Conservation (phyloP, 2,113 vertebrate genomes). For the Rhea pennata region DNA sequence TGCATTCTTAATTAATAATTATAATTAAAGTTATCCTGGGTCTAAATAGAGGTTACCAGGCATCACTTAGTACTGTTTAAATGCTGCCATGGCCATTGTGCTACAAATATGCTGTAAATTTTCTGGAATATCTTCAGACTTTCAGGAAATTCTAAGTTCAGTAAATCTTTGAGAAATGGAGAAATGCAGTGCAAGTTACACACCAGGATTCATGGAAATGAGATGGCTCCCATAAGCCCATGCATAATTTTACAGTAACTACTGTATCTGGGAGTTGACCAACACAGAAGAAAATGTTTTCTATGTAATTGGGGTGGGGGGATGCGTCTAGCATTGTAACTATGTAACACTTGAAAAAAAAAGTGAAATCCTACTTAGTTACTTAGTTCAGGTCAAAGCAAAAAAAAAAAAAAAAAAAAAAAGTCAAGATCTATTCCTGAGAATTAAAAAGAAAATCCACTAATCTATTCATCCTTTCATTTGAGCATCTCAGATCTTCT, state of each 20-base stretch:
- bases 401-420: not conserved
- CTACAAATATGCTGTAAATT: not conserved
- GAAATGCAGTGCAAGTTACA: not conserved
- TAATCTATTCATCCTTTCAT: not conserved
- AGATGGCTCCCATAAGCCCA: not conserved
- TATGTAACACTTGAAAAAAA: not conserved
- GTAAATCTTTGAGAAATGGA: not conserved
- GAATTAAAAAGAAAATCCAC: not conserved
- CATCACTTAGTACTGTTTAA: not conserved
- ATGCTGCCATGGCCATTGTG: not conserved
- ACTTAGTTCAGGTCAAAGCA: not conserved
- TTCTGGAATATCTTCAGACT: not conserved
- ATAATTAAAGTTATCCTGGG: not conserved
- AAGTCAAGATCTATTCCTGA: not conserved
- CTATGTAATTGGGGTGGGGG: not conserved
- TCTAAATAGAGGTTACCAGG: not conserved
- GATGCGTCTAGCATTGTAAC: not conserved
- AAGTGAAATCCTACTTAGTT: not conserved
- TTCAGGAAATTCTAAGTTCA: fast-evolving
- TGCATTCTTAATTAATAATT: not conserved
- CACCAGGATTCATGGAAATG: not conserved
- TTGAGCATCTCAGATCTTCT: not conserved
- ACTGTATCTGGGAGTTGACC: not conserved
- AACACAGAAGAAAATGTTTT: not conserved
- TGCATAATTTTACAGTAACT: not conserved